phyloP scores from a whole-genome alignment of 2,113 vertebrate species.

The Hemichromis elongatus region DNA sequence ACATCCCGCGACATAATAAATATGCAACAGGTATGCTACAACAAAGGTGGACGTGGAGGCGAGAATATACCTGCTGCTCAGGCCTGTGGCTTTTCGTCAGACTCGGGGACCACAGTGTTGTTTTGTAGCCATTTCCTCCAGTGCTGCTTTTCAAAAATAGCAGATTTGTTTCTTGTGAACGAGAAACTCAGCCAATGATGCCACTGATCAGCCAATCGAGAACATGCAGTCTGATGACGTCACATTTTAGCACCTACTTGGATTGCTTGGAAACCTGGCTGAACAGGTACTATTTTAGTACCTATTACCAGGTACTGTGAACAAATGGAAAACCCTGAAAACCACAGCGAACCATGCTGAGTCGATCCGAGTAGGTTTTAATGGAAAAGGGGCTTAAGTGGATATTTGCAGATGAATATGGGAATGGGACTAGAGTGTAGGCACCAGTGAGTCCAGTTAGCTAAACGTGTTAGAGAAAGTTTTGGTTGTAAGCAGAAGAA shows the following conservation, averaged over 20 bases:
- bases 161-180: not conserved
- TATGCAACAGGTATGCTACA: not conserved
- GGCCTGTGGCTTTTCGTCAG: not conserved
- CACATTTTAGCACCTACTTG: not conserved
- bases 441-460: not conserved
- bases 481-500: not conserved
- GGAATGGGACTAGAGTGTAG: not conserved
- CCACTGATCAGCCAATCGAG: not conserved
- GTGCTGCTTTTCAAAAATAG: not conserved
- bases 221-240: not conserved
- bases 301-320: not conserved
- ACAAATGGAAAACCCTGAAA: not conserved
- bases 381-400: not conserved
- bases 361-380: rapidly evolving
- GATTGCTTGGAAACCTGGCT: not conserved
- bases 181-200: not conserved
- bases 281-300: not conserved
- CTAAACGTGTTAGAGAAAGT: not conserved
- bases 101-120: rapidly evolving
- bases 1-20: not conserved
- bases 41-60: rapidly evolving
- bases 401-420: not conserved
- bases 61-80: rapidly evolving
- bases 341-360: not conserved
- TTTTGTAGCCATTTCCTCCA: not conserved